Conservation (phyloP, 2,888 invertebrate species). For the Gnatocerus cornutus region DNA sequence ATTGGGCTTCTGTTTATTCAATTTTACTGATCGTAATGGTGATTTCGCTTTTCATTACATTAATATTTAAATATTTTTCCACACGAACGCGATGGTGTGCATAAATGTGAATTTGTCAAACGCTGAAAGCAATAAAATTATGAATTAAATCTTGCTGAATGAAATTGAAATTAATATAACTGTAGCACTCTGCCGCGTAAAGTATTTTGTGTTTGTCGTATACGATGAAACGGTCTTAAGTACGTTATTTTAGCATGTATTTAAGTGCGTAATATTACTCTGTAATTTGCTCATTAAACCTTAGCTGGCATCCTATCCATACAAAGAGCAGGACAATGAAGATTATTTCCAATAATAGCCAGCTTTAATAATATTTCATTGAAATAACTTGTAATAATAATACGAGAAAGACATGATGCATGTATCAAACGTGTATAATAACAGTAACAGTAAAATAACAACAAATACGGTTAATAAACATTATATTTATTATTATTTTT, state of each 20-base stretch:
- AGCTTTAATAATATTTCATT: slow-evolving; percentile 50
- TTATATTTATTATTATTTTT: slow-evolving; percentile 60
- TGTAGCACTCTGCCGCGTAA: too few relatives aligned
- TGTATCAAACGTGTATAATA: slow-evolving; percentile 56
- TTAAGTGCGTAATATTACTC: slow-evolving; percentile 22
- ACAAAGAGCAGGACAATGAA: slow-evolving; percentile 50
- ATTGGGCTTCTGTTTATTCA: slow-evolving; percentile 1
- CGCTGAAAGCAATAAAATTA: background rate
- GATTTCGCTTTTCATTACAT: slow-evolving; percentile 2
- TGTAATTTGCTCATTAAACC: slow-evolving; percentile 44
- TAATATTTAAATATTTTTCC: slow-evolving; percentile 4
- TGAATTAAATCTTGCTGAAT: background rate
- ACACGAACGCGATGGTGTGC: slow-evolving; percentile 4
- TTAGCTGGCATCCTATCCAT: slow-evolving; percentile 23
- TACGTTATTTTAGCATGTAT: slow-evolving; percentile 4
- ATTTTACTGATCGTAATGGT: slow-evolving; percentile 4
- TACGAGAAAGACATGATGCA: slow-evolving; percentile 47
- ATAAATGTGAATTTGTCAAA: slow-evolving; percentile 2
- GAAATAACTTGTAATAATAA: slow-evolving; percentile 48
- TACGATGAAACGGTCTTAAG: background rate
- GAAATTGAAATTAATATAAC: background rate
- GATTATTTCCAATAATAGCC: slow-evolving; percentile 48
- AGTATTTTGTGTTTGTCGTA: too few relatives aligned
- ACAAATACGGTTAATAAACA: slow-evolving; percentile 61
- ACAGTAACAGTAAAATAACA: slow-evolving; percentile 62